phyloP scores from a whole-genome alignment of 1,140 invertebrate species.

The Nasonia giraulti region DNA sequence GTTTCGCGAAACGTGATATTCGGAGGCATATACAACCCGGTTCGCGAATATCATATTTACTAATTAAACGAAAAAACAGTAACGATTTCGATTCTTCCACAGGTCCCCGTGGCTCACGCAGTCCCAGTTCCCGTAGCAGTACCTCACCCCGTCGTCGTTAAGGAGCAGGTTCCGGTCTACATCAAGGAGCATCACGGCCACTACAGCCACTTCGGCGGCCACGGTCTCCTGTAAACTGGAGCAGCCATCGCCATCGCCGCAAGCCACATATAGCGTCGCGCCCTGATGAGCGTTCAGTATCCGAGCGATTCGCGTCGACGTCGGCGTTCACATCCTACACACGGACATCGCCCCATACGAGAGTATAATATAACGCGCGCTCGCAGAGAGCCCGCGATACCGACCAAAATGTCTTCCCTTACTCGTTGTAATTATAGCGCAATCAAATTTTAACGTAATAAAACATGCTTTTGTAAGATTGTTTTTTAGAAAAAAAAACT shows the following conservation, averaged over 20 bases:
- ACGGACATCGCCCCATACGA: not conserved
- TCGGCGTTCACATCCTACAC: not conserved
- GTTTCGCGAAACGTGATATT: not conserved
- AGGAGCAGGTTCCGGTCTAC: conserved; percentile 62
- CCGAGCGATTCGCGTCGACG: not conserved
- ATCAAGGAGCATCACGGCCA: conserved; percentile 54
- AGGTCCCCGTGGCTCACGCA: conserved; percentile 62
- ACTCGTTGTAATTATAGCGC: conserved; percentile 62
- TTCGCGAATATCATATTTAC: not conserved
- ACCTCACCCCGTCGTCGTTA: conserved; percentile 63
- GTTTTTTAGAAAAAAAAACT: not conserved
- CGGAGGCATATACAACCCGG: not conserved
- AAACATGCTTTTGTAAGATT: conserved; percentile 17
- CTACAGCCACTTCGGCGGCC: conserved; percentile 46
- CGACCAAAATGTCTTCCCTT: conserved; percentile 7
- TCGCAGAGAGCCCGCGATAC: not conserved
- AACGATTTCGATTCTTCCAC: conserved; percentile 6
- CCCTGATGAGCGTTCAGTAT: not conserved
- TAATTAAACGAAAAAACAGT: too few relatives aligned
- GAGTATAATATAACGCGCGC: not conserved
- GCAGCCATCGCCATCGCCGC: not conserved
- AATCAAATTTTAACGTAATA: conserved; percentile 39
- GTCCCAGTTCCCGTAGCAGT: conserved; percentile 66
- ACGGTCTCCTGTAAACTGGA: not conserved
- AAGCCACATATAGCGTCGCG: not conserved